These are phyloP conservation scores for Helicoverpa zea DNA, from an alignment of 1,140 invertebrate species.

Conservation along the genomic window DNA sequence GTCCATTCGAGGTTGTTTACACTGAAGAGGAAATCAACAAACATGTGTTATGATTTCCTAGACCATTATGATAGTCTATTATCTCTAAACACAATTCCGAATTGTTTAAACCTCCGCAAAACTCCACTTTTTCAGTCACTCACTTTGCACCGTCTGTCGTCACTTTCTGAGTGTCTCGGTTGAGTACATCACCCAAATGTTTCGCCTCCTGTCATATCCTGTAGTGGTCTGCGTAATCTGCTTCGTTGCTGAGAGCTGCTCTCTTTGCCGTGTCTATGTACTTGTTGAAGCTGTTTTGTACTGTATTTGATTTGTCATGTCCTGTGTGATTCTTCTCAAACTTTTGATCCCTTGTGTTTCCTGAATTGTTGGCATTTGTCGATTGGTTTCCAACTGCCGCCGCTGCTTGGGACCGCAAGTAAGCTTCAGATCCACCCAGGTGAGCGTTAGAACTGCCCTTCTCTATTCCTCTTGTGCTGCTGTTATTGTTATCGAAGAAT, in stretches of 20 bases:
- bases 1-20: not conserved
- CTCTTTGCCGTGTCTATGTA: constrained; percentile 67
- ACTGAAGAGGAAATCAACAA: not conserved
- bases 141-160: no score
- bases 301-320: constrained; percentile 51
- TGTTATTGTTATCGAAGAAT: constrained; percentile 89
- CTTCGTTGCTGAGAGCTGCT: constrained; percentile 63
- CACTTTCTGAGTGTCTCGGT: not conserved
- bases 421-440: constrained; percentile 66
- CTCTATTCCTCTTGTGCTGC: constrained; percentile 64
- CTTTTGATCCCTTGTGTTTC: constrained; percentile 54
- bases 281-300: constrained; percentile 57
- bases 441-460: constrained; percentile 62
- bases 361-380: constrained; percentile 56
- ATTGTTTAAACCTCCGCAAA: no score
- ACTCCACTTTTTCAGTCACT: constrained; percentile 9
- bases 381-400: constrained; percentile 57
- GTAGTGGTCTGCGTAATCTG: constrained; percentile 61
- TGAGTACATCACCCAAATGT: not conserved
- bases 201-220: constrained; percentile 21
- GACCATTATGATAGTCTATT: not conserved
- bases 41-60: not conserved
- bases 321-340: constrained; percentile 59
- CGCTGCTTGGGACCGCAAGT: constrained; percentile 62
- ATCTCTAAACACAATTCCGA: no score